A percentile compares a stretch with the other conserved stretches of the same genome.
phyloP scores from a whole-genome alignment of 2,797 vertebrate species.

The Takifugu ocellatus region DNA sequence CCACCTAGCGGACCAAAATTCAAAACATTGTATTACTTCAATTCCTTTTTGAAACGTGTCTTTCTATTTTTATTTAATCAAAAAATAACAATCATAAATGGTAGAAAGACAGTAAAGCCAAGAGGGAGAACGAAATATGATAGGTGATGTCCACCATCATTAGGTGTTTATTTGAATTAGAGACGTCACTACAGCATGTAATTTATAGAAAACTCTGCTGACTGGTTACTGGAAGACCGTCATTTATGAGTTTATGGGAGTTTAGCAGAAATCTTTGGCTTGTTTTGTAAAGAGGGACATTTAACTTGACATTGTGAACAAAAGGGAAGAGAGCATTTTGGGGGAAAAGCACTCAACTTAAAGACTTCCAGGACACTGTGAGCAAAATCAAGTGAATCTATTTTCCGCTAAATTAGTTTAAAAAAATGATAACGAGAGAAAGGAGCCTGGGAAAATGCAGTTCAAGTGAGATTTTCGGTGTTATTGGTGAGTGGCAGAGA shows the following conservation, averaged over 20 bases:
- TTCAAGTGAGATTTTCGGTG: no score
- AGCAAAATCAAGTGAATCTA: not conserved
- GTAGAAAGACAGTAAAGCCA: no score
- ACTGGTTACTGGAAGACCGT: slow-evolving; percentile 74
- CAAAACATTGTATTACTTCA: no score
- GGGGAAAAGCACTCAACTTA: not conserved
- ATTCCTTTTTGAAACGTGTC: no score
- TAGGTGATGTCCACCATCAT: slow-evolving; percentile 79
- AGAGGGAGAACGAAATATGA: no score
- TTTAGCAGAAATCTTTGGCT: slow-evolving; percentile 24
- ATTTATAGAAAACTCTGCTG: slow-evolving; percentile 79
- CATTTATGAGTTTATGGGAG: no score
- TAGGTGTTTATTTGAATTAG: slow-evolving; percentile 77
- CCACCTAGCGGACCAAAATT: no score
- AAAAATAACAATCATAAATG: slow-evolving; percentile 62
- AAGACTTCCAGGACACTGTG: not conserved
- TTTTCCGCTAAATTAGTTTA: no score
- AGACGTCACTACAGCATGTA: slow-evolving; percentile 78
- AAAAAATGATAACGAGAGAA: not conserved
- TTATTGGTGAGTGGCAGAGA: not conserved
- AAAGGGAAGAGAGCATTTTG: slow-evolving; percentile 3
- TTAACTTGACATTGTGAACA: slow-evolving; percentile 31
- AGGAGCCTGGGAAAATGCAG: slow-evolving; percentile 10
- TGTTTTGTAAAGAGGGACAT: slow-evolving; percentile 47
- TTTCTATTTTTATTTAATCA: no score